Conservation (phyloP, 2,888 invertebrate genomes). For the Nudaria mundana region DNA sequence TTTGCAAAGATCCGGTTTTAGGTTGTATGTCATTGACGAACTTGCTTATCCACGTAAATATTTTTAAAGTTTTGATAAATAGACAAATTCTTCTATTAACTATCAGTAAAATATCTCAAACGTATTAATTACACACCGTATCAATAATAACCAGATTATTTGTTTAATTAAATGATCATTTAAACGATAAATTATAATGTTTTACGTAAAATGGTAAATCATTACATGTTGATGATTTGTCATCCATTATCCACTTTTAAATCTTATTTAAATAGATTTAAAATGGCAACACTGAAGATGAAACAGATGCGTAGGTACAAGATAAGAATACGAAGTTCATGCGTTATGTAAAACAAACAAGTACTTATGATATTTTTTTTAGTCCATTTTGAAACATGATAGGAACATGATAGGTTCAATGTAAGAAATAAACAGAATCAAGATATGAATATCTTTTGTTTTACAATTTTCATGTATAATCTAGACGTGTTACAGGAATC, state of each 20-base stretch:
- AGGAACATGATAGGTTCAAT: background rate
- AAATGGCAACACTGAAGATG: background rate
- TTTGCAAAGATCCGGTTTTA: too few relatives aligned
- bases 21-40: too few relatives aligned
- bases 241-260: too few relatives aligned
- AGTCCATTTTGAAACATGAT: too few relatives aligned
- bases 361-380: too few relatives aligned
- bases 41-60: too few relatives aligned
- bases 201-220: background rate
- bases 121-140: background rate
- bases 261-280: background rate
- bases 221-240: background rate
- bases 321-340: background rate
- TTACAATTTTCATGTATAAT: too few relatives aligned
- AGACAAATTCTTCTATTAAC: too few relatives aligned
- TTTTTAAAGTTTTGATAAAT: too few relatives aligned
- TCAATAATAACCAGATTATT: background rate
- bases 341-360: too few relatives aligned
- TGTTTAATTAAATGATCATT: background rate
- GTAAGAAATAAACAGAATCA: background rate
- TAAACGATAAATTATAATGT: background rate
- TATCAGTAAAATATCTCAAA: too few relatives aligned
- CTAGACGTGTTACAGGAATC: conserved; percentile 4
- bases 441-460: too few relatives aligned
- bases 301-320: background rate